phyloP scores from a whole-genome alignment of 2,888 invertebrate species.

The Himalopsyche japonica region DNA sequence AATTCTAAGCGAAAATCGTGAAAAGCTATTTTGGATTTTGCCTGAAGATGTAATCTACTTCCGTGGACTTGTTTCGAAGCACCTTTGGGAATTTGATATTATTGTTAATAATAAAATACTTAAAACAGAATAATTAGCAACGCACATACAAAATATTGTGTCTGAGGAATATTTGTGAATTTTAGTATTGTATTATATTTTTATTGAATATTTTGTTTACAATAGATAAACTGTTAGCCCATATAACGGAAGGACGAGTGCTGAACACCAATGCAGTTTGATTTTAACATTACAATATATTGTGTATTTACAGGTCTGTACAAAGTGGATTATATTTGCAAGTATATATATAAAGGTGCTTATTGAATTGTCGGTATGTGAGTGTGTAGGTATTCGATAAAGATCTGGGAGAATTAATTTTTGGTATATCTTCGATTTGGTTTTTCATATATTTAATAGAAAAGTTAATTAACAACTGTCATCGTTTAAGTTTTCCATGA shows the following conservation, averaged over 20 bases:
- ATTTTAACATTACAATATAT: neutral
- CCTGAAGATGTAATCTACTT: neutral
- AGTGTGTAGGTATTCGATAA: neutral
- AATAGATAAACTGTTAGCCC: constrained; percentile 1
- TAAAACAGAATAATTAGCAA: neutral
- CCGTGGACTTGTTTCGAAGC: constrained; percentile 5
- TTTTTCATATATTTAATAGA: too few species aligned
- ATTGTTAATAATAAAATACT: constrained; percentile 12
- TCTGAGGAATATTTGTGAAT: neutral
- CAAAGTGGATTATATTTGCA: neutral
- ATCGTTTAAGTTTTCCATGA: too few species aligned
- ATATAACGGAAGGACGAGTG: neutral
- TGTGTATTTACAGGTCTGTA: neutral
- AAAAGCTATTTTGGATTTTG: constrained; percentile 15
- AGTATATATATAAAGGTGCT: neutral
- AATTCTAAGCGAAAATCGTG: constrained; percentile 12
- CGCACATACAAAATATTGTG: neutral
- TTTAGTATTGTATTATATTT: constrained; percentile 4
- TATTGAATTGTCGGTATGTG: neutral
- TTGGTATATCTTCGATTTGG: too few species aligned
- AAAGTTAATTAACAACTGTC: too few species aligned
- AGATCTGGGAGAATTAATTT: neutral
- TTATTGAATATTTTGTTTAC: neutral
- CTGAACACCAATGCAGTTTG: constrained; percentile 14
- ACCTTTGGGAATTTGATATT: constrained; percentile 16